A percentile compares a stretch with the other conserved stretches of the same genome.
phyloP scores from a whole-genome alignment of 2,888 invertebrate species.

The Halictus quadricinctus region DNA sequence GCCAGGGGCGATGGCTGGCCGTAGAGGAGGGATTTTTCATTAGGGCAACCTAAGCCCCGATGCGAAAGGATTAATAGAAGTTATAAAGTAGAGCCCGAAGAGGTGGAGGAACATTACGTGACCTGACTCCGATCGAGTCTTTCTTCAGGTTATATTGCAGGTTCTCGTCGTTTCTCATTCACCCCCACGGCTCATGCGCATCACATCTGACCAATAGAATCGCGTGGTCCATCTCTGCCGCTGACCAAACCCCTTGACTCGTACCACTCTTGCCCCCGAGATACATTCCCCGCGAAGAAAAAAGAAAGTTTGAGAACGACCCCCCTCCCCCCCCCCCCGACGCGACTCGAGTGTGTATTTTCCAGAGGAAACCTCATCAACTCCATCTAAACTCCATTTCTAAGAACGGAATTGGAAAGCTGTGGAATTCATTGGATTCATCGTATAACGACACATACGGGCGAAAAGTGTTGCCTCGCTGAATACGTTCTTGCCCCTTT shows the following conservation, averaged over 20 bases:
- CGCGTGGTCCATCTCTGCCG: constrained; percentile 81
- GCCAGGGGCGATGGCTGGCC: constrained; percentile 30
- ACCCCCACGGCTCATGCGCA: constrained; percentile 80
- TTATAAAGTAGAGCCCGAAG: constrained; percentile 82
- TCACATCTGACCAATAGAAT: constrained; percentile 82
- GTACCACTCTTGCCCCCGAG: constrained; percentile 74
- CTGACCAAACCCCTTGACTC: constrained; percentile 80
- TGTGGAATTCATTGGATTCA: constrained; percentile 66
- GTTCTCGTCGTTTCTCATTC: constrained; percentile 82
- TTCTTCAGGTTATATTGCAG: constrained; percentile 82
- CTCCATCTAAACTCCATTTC: constrained; percentile 73
- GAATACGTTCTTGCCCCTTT: constrained; percentile 40
- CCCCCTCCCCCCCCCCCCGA: constrained; percentile 2
- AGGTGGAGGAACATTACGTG: constrained; percentile 82
- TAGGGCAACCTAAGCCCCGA: constrained; percentile 75
- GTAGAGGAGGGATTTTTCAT: constrained; percentile 77
- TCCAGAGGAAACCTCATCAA: constrained; percentile 73
- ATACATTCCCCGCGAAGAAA: constrained; percentile 76
- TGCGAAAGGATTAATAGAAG: constrained; percentile 82
- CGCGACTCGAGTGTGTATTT: constrained; percentile 69
- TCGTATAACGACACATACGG: constrained; percentile 51
- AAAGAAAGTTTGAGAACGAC: constrained; percentile 71
- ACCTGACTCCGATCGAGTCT: constrained; percentile 82
- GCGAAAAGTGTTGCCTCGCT: constrained; percentile 35
- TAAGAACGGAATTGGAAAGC: constrained; percentile 72